Base-by-base conservation (phyloP, 2,888 invertebrate species). In the Brassicogethes aeneus region DNA sequence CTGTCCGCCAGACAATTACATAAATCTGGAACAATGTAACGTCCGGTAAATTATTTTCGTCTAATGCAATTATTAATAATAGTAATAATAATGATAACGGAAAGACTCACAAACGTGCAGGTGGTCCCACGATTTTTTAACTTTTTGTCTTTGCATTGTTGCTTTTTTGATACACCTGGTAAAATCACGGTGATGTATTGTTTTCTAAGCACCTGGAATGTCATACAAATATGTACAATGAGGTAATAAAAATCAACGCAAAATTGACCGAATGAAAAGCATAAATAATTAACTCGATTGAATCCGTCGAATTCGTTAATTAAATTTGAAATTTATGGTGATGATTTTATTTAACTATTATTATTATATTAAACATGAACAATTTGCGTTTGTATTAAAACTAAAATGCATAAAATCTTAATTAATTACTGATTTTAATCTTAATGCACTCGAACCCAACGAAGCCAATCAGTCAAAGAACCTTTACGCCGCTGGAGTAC, bases 1-100 rank as follows among this genome's bases (percentile, higher is more conserved):
- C 46, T 47, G 40, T 36, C 39, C 12, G n/a, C 29, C 49, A 46
- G 46, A 54, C 53, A 55, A 55, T 55, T 52, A 50, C 51, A 44
- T 47, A 56, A 56, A 56, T 56, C 54, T 55, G 53, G 51, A 54
- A 54, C 51, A 50, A 46, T 48, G 52, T 44, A 41, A 32, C 14
- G 14, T 32, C 32, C 32, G 32, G 32, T 32, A 23, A 23, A 23
- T 7, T 23, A 7, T 5, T 23, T 23, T 23, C 10, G 23, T 23
- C 10, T 23, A 7, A 10, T 10, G 23, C 23, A 5, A 23, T 23
- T 23, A 23, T 23, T 23, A 23, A 7, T 23, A 23, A 7, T 23
- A 5, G 23, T 23, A 10, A 23, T 23, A n/a, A n/a, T n/a, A n/a
- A n/a, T 23, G 10, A 23, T 23, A 23, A 23, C 23, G 23, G 23